Percentiles rank a stretch among this genome's conserved stretches.
phyloP scores from a whole-genome alignment of 2,797 vertebrate genomes.

The Chelon labrosus region DNA sequence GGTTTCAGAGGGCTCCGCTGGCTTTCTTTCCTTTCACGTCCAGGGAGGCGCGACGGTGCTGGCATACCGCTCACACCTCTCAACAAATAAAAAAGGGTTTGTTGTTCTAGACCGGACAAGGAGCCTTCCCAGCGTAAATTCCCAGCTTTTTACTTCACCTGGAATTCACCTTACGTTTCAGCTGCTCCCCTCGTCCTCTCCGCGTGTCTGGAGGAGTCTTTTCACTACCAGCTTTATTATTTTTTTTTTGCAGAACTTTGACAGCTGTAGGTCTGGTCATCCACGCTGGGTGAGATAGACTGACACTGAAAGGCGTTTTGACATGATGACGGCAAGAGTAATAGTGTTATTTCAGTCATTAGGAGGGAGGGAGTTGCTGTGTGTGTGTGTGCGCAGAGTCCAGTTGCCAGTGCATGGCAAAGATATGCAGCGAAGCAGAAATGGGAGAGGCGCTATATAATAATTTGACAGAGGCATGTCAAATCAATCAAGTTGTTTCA shows the following conservation, averaged over 20 bases:
- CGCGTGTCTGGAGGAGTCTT: conserved; percentile 36
- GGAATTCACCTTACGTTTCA: conserved; percentile 70
- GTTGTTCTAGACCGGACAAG: conserved; percentile 73
- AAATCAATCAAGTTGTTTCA: conserved; percentile 64
- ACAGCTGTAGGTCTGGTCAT: conserved; percentile 76
- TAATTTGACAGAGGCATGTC: conserved; percentile 60
- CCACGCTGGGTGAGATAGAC: conserved; percentile 58
- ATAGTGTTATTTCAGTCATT: conserved; percentile 80
- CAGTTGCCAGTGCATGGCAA: conserved; percentile 47
- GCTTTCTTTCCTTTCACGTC: conserved; percentile 70
- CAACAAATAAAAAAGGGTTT: conserved; percentile 41
- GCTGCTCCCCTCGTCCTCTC: conserved; percentile 31
- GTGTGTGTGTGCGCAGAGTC: conserved; percentile 36
- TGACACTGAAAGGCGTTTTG: conserved; percentile 69
- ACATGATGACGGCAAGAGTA: conserved; percentile 74
- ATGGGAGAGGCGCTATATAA: conserved; percentile 44
- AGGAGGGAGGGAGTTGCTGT: conserved; percentile 55
- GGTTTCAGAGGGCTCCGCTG: conserved; percentile 30
- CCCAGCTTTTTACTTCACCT: conserved; percentile 44
- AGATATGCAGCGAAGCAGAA: conserved; percentile 52
- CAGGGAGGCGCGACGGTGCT: conserved; percentile 73
- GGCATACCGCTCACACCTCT: conserved; percentile 73
- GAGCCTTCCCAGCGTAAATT: conserved; percentile 63
- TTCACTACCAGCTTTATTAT: conserved; percentile 48
- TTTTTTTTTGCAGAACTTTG: conserved; percentile 61